phyloP scores from a whole-genome alignment of 2,888 invertebrate genomes.

The Torymus aiolomorphi region DNA sequence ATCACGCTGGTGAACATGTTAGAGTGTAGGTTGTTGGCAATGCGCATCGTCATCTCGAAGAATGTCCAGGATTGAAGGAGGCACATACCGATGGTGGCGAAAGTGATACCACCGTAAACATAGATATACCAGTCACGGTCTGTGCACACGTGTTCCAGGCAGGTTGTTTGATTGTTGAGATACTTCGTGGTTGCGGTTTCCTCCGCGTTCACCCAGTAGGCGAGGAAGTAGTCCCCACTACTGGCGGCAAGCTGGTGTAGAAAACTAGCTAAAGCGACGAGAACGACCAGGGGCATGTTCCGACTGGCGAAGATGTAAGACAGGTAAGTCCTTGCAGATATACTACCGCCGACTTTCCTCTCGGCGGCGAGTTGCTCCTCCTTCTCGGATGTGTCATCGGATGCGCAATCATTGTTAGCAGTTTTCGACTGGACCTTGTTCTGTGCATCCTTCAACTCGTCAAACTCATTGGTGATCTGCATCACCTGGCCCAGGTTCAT shows the following conservation, averaged over 20 bases:
- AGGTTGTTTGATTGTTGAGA: slow-evolving; percentile 35
- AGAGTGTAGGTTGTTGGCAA: slow-evolving; percentile 88
- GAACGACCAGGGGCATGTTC: slow-evolving; percentile 61
- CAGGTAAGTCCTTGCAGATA: slow-evolving; percentile 60
- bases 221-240: slow-evolving; percentile 72
- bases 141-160: slow-evolving; percentile 15
- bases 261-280: slow-evolving; percentile 61
- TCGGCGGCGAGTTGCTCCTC: slow-evolving; percentile 69
- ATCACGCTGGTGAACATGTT: slow-evolving; percentile 88
- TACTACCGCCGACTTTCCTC: slow-evolving; percentile 49
- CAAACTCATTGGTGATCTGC: slow-evolving; percentile 41
- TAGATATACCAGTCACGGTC: slow-evolving; percentile 76
- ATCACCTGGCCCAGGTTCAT: slow-evolving; percentile 81
- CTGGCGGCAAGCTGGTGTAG: slow-evolving; percentile 68
- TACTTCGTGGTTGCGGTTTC: slow-evolving; percentile 68
- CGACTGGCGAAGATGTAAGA: slow-evolving; percentile 68
- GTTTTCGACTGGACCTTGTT: not conserved
- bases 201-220: slow-evolving; percentile 78
- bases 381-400: slow-evolving; percentile 54
- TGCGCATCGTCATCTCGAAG: slow-evolving; percentile 83
- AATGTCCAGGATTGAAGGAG: slow-evolving; percentile 76
- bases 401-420: not conserved
- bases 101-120: slow-evolving; percentile 77
- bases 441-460: not conserved
- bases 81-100: slow-evolving; percentile 72